A percentile compares a stretch with the other conserved stretches of the same genome.
phyloP scores from a whole-genome alignment of 2,797 vertebrate genomes.

The Pagetopsis macropterus region DNA sequence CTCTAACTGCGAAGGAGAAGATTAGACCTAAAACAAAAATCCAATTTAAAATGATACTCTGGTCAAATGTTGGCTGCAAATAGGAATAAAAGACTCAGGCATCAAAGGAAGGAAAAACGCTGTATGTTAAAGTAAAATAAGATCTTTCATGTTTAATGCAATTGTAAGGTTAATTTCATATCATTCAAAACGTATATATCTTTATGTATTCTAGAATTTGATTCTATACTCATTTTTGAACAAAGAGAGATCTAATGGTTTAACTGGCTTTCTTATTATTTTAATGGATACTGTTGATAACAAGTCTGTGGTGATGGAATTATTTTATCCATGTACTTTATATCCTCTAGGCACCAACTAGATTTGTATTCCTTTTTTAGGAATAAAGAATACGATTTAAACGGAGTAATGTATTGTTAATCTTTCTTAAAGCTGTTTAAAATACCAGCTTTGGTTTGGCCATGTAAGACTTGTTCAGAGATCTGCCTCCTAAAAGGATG shows the following conservation, averaged over 20 bases:
- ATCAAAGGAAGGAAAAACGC: neutral
- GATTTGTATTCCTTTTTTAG: neutral
- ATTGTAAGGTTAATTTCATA: neutral
- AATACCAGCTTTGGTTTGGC: neutral
- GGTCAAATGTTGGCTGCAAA: neutral
- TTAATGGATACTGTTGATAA: neutral
- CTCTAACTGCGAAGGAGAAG: neutral
- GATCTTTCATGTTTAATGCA: neutral
- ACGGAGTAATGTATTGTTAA: neutral
- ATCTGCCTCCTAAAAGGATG: neutral
- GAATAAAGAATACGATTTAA: neutral
- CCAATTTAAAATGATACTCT: neutral
- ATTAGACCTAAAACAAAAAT: constrained; percentile 22
- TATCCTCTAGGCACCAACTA: neutral
- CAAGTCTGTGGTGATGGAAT: neutral
- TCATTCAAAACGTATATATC: neutral
- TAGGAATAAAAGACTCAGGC: neutral
- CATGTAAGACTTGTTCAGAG: neutral
- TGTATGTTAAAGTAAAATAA: neutral
- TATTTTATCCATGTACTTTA: neutral
- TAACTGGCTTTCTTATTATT: too few species aligned
- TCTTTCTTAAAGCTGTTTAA: too few species aligned
- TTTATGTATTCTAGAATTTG: too few species aligned
- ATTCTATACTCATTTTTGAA: too few species aligned
- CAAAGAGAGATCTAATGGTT: too few species aligned